Percentiles rank a stretch among this genome's conserved stretches.
Evolutionary conservation across 2,888 invertebrate genomes (phyloP).

Genomic region (Sabellastarte sp.): DNA sequence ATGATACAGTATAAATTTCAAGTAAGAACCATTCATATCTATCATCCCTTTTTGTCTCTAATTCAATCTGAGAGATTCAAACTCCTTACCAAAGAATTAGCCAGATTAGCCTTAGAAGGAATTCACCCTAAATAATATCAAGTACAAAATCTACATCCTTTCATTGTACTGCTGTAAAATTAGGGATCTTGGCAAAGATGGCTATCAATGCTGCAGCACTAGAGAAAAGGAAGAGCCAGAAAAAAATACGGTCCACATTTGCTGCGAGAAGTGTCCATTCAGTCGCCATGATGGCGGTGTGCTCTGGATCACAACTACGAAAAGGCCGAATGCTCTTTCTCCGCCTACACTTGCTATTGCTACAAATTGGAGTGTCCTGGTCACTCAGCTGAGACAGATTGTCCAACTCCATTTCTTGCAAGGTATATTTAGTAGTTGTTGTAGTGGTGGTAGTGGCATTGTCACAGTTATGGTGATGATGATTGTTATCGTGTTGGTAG

Average conservation of each 20-base stretch:
- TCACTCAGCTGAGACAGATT: slow-evolving; percentile 22
- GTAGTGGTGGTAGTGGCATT: no score
- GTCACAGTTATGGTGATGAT: slow-evolving; percentile 13
- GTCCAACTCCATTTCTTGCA: slow-evolving; percentile 24
- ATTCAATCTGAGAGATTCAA: no score
- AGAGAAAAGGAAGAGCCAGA: slow-evolving; percentile 33
- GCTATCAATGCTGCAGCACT: slow-evolving; percentile 24
- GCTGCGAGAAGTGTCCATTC: slow-evolving; percentile 32
- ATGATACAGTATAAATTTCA: no score
- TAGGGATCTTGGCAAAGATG: slow-evolving; percentile 16
- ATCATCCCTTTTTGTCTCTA: no score
- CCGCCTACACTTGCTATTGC: slow-evolving; percentile 3
- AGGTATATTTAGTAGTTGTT: not conserved
- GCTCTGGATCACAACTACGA: slow-evolving; percentile 10
- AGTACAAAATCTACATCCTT: no score
- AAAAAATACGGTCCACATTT: slow-evolving; percentile 34
- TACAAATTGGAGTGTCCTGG: slow-evolving; percentile 18
- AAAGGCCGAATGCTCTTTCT: slow-evolving; percentile 1
- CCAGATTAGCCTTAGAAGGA: no score
- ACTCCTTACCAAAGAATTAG: no score
- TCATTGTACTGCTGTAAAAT: no score
- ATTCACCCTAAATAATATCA: no score
- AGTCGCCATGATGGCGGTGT: slow-evolving; percentile 7
- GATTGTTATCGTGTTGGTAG: not conserved
- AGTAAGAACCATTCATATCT: no score